phyloP scores from a whole-genome alignment of 1,140 invertebrate genomes.

The Brachionus paranguensis region DNA sequence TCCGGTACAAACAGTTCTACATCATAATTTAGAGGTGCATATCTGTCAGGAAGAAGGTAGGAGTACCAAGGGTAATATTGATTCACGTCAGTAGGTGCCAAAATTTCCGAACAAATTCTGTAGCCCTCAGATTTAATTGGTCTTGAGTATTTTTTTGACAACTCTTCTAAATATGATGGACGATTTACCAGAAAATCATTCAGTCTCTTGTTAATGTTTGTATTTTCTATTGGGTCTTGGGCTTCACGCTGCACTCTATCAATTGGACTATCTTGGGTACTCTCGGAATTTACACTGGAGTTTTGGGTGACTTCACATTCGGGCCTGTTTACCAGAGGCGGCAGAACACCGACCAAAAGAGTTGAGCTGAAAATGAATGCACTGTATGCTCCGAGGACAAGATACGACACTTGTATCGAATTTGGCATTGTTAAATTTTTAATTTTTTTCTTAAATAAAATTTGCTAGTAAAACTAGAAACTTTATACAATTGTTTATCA shows the following conservation, averaged over 20 bases:
- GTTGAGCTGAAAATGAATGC: not conserved
- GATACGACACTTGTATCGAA: not conserved
- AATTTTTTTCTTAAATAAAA: not conserved
- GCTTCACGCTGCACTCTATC: not conserved
- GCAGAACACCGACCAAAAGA: slow-evolving; percentile 23
- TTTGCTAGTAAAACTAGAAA: not conserved
- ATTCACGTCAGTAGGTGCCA: not conserved
- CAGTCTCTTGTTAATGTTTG: not conserved
- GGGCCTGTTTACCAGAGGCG: slow-evolving; percentile 25
- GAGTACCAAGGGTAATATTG: not conserved
- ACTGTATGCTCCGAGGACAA: not conserved
- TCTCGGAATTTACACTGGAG: not conserved
- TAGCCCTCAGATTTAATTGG: not conserved
- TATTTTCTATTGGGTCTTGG: not conserved
- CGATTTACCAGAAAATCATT: not conserved
- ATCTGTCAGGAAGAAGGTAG: not conserved
- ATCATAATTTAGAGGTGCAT: not conserved
- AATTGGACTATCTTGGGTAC: not conserved
- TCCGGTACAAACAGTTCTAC: slow-evolving; percentile 3
- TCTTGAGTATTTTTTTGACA: not conserved
- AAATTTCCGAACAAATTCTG: slow-evolving; percentile 1
- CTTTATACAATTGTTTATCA: not conserved
- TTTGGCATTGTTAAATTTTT: not conserved
- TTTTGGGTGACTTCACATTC: not conserved
- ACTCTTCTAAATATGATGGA: not conserved